Evolutionary conservation across 2,888 invertebrate genomes (phyloP).

Genomic region (Mesorhabditis belari): DNA sequence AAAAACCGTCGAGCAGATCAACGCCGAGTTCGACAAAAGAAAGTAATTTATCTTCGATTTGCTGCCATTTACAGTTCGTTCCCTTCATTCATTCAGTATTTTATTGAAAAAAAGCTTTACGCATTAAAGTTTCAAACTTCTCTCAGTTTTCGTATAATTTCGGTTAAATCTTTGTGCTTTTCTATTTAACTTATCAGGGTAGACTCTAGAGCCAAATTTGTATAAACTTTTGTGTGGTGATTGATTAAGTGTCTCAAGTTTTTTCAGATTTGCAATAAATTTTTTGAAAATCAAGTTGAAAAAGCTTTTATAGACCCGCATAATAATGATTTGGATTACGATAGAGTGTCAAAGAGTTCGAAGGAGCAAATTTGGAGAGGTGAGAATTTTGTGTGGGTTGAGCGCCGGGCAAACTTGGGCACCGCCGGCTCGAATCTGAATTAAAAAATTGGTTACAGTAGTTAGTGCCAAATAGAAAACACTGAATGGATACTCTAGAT

Average conservation of each 20-base stretch:
- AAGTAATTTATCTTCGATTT: background rate
- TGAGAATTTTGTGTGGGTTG: background rate
- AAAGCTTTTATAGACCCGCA: background rate
- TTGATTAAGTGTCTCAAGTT: background rate
- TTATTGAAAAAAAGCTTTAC: constrained; percentile 69
- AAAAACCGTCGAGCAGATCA: constrained; percentile 44
- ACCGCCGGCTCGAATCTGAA: constrained; percentile 8
- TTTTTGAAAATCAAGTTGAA: constrained; percentile 7
- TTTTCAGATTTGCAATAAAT: background rate
- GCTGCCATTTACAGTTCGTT: background rate
- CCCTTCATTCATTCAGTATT: constrained; percentile 71
- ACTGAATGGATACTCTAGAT: too few species aligned
- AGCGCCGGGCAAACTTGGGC: constrained; percentile 17
- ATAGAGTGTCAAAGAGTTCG: constrained; percentile 16
- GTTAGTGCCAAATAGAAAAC: too few species aligned
- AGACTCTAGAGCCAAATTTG: background rate
- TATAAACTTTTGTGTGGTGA: background rate
- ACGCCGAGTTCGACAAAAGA: constrained; percentile 21
- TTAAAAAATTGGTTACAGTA: too few species aligned
- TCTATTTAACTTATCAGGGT: background rate
- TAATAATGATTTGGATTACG: background rate
- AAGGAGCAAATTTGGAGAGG: constrained; percentile 17
- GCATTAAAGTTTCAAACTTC: background rate
- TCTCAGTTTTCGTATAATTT: background rate
- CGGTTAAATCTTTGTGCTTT: background rate